Base-by-base conservation (phyloP, 2,113 vertebrate genomes). In the Artemisiospiza belli region DNA sequence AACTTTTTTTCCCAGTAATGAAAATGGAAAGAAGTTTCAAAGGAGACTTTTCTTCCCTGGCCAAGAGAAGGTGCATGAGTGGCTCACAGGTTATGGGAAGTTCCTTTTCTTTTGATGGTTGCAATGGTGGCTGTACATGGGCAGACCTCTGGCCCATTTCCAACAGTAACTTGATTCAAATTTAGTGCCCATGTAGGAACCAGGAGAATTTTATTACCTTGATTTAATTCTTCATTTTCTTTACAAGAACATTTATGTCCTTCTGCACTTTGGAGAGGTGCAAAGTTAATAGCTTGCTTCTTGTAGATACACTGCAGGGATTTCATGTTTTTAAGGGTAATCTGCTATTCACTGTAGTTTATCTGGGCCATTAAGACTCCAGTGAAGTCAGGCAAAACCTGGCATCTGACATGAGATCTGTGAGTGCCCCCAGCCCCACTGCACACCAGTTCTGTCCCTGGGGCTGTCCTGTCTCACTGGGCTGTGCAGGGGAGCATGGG, bases 221-320 rank as follows among this genome's bases (percentile, higher is more conserved):
- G 87, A 79, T 79, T 75, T 90, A 83, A 92, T 89, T 94, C 69
- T 84, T 84, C 3, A 2, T 92, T 95, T 92, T 94, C 83, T 91
- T 89, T 87, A 81, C 37, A 91, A 75, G 46, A 93, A 78, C 74
- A 31, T 83, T 93, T 81, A 63, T 77, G 52, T 90, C 69, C 70
- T 80, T 90, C 61, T 81, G 73, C 47, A 68, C 77, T 92, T 80
- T 55, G 57, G 70, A 92, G 58, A 87, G n/a, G 58, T 82, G 33
- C 83, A 81, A 90, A 93, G 80, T 73, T 89, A 92, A 91, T 49
- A 79, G 78, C 79, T 82, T 78, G 68, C 67, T 78, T 88, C 72
- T 67, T 51, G 41, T 37, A 83, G 83, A 66, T 70, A 66, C 93
- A 78, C 68, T 89, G 57, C 39, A 86, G 47, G 64, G 63, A 94